Evolutionary conservation across 2,797 vertebrate species (phyloP), one percentile per base, ranked within the genome.

Genomic region (Epinephelus coioides): DNA sequence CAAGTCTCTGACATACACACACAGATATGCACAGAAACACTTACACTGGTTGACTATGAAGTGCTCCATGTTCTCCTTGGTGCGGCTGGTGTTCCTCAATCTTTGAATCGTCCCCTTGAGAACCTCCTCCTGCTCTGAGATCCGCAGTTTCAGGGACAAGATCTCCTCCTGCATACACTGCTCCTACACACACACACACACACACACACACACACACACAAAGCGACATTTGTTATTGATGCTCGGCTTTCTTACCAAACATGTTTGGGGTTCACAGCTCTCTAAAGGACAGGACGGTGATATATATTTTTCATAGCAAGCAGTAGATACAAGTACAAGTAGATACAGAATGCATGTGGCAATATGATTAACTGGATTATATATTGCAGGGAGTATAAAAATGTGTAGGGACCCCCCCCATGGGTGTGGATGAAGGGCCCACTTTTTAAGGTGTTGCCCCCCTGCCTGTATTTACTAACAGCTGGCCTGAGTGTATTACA

Each of bases 51-150:
- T 97, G 71, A 98, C 90, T 0, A 99, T 97, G 89, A 97, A 98
- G 54, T 95, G 96, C 90, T 99, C 98, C 97, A 99, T 96, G 95
- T 77, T 97, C 87, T 97, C 97, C 93, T 98, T 98, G 87, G 96
- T 95, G 88, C 90, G 96, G 82, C 92, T 96, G 54, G 95, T 95
- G 34, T 83, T 95, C 92, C 89, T 96, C 88, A 99, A 92, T 46
- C 57, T 94, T 76, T 96, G 92, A 2, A 95, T 92, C 0, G 95
- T 95, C 80, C 93, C 96, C 77, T 96, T 96, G 12, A 99, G 95
- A 63, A 96, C 95, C 30, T 92, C 94, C 60, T 98, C 97, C 91
- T 96, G 96, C 83, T 97, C 94, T 0, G 94, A 95, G 1, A 98
- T 88, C 30, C 91, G 96, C 83, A 95, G 88, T 75, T 91, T 95